A percentile compares a stretch with the other conserved stretches of the same genome.
Evolutionary conservation across 2,888 invertebrate genomes (phyloP).

Genomic region (Drosophila histrio): DNA sequence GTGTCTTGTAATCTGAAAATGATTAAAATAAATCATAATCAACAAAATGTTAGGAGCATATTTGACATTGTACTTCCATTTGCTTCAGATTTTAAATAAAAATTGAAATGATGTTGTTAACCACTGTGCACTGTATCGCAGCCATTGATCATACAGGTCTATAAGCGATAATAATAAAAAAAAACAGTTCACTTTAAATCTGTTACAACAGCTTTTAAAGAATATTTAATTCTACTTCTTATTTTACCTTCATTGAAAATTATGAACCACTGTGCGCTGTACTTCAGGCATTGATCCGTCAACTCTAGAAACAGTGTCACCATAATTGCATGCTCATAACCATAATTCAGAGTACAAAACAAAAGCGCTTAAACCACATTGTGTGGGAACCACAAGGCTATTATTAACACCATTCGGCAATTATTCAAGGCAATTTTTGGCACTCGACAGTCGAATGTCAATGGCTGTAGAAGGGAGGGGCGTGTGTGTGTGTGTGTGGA

Average conservation of each 20-base stretch:
- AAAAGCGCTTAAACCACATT: conserved; percentile 12
- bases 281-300: neutral
- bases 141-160: no score
- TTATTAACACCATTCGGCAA: conserved; percentile 49
- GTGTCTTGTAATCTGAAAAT: no score
- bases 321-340: conserved; percentile 23
- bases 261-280: neutral
- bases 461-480: conserved; percentile 8
- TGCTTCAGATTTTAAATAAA: no score
- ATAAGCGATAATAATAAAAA: no score
- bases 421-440: conserved; percentile 46
- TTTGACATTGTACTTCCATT: no score
- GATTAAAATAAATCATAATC: no score
- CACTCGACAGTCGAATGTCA: conserved; percentile 50
- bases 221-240: neutral
- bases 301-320: conserved; percentile 17
- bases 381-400: conserved; percentile 22
- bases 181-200: no score
- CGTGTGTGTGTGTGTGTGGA: neutral
- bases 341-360: conserved; percentile 24
- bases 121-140: no score
- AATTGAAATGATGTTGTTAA: no score
- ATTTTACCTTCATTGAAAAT: neutral
- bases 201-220: no score
- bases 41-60: no score